A percentile compares a stretch with the other conserved stretches of the same genome.
These are phyloP conservation scores for Gymnothorax reevesii DNA, from an alignment of 2,797 vertebrate genomes.

Conservation along the genomic window DNA sequence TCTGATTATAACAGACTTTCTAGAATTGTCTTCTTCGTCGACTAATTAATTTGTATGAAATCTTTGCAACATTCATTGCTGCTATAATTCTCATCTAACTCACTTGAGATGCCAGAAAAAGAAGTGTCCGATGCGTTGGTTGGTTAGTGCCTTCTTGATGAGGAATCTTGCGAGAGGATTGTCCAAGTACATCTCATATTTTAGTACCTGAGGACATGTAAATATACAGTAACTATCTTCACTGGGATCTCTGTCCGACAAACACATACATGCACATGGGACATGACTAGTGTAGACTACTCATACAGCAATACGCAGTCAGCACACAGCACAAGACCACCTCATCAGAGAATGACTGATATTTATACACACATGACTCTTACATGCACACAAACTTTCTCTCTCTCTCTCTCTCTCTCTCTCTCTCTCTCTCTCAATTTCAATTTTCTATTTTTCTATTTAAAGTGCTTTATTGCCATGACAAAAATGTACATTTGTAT, in stretches of 20 bases:
- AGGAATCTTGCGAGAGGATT: constrained; percentile 78
- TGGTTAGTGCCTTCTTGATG: constrained; percentile 78
- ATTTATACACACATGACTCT: background rate
- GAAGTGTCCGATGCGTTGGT: constrained; percentile 81
- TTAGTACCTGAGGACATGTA: constrained; percentile 66
- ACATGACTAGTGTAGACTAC: background rate
- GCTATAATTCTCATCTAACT: constrained; percentile 38
- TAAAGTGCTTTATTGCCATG: too few relatives aligned
- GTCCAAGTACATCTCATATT: constrained; percentile 81
- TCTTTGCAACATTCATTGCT: background rate
- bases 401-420: too few relatives aligned
- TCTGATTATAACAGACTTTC: too few relatives aligned
- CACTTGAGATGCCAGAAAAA: constrained; percentile 83
- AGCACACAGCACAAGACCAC: background rate
- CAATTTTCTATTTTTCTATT: too few relatives aligned
- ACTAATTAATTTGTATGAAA: background rate
- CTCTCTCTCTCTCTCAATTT: too few relatives aligned
- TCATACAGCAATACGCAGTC: background rate
- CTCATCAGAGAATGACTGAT: too few relatives aligned
- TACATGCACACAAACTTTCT: background rate
- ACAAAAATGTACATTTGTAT: too few relatives aligned
- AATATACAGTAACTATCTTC: background rate
- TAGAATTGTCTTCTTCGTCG: background rate
- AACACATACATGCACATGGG: background rate
- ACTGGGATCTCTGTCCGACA: background rate